phyloP scores from a whole-genome alignment of 2,797 vertebrate species.

The Myripristis murdjan region DNA sequence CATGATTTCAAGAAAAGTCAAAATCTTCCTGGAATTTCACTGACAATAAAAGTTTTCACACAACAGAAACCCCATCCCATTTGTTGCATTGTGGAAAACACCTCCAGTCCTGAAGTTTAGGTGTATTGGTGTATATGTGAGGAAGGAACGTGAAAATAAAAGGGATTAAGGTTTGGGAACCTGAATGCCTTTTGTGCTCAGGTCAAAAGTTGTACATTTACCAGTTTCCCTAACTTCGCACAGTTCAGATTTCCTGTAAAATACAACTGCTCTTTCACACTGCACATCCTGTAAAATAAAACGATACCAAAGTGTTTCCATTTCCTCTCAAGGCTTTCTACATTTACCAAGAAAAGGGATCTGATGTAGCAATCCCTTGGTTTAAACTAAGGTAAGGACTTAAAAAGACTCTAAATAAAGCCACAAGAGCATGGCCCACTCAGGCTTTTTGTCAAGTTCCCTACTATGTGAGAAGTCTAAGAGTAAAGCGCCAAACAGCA shows the following conservation, averaged over 20 bases:
- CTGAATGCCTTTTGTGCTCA: too few relatives aligned
- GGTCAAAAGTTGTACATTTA: too few relatives aligned
- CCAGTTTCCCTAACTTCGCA: background rate
- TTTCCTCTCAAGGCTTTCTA: background rate
- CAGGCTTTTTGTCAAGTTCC: too few relatives aligned
- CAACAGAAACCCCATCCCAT: too few relatives aligned
- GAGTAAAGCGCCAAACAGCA: conserved; percentile 19
- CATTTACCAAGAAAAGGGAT: background rate
- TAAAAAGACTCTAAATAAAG: background rate
- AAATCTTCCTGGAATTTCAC: too few relatives aligned
- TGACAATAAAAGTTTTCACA: too few relatives aligned
- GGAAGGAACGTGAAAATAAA: too few relatives aligned
- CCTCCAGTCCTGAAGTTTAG: too few relatives aligned
- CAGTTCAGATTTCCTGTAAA: background rate
- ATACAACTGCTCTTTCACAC: background rate
- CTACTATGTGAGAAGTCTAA: background rate
- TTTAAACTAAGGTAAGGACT: background rate
- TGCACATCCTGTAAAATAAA: background rate
- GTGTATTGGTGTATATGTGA: too few relatives aligned
- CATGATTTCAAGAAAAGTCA: too few relatives aligned
- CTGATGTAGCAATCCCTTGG: background rate
- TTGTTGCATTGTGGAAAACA: too few relatives aligned
- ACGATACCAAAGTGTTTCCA: background rate
- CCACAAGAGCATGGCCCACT: background rate
- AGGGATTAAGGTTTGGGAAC: too few relatives aligned